A percentile compares a stretch with the other conserved stretches of the same genome.
Evolutionary conservation across 2,888 invertebrate species (phyloP).

Genomic region (Heliconius charithonia): DNA sequence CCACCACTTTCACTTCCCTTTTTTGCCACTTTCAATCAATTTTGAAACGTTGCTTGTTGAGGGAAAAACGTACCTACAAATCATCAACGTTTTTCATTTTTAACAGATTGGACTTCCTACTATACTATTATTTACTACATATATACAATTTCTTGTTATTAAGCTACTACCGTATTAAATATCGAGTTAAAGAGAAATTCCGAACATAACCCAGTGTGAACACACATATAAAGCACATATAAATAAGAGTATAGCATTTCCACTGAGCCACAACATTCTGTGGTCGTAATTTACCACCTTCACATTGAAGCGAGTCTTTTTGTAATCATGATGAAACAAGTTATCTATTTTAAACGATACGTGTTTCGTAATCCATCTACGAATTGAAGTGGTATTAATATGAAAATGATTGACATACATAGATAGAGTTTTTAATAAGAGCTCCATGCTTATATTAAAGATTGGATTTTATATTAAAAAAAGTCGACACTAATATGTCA

Average conservation of each 20-base stretch:
- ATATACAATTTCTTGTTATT: too few relatives aligned
- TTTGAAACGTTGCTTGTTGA: too few relatives aligned
- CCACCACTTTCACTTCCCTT: too few relatives aligned
- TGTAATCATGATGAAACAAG: constrained; percentile 32
- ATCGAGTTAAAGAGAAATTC: not conserved
- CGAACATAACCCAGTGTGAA: not conserved
- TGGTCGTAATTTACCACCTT: constrained; percentile 31
- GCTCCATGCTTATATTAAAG: too few relatives aligned
- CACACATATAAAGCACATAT: too few relatives aligned
- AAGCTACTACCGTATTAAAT: too few relatives aligned
- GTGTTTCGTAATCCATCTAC: constrained; percentile 26
- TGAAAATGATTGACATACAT: not conserved
- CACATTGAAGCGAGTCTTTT: constrained; percentile 29
- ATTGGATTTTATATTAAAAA: too few relatives aligned
- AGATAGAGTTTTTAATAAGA: too few relatives aligned
- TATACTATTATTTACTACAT: too few relatives aligned
- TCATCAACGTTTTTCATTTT: not conserved
- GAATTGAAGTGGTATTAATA: constrained; percentile 8
- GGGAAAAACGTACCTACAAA: too few relatives aligned
- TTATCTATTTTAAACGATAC: constrained; percentile 24
- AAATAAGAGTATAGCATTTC: constrained; percentile 1
- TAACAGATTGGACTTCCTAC: not conserved
- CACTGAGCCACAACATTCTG: not conserved
- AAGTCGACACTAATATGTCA: too few relatives aligned
- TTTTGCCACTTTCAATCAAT: too few relatives aligned